Percentiles rank a stretch among this genome's conserved stretches.
phyloP scores from a whole-genome alignment of 35 echinoderm and acorn worm species.

The Strongylocentrotus purpuratus region DNA sequence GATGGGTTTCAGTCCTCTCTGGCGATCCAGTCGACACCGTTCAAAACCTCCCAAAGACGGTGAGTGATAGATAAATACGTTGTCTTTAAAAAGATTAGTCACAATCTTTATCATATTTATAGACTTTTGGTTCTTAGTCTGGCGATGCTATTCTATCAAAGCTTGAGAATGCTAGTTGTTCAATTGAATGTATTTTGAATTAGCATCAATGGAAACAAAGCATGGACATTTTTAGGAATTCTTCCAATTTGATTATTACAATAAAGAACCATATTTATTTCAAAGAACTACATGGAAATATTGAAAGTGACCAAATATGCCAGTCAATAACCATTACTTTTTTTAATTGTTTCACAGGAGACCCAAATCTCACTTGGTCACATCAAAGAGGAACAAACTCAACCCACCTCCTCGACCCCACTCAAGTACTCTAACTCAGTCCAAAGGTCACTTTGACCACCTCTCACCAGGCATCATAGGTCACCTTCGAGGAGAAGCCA shows the following conservation, averaged over 20 bases:
- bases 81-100: too few relatives aligned
- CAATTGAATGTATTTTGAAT: too few relatives aligned
- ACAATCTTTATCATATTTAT: too few relatives aligned
- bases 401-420: slow-evolving; percentile 50
- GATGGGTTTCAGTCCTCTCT: slow-evolving; percentile 8
- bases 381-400: slow-evolving; percentile 42
- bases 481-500: slow-evolving; percentile 21
- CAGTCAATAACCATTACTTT: neutral
- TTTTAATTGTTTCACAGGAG: slow-evolving; percentile 51
- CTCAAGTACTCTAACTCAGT: slow-evolving; percentile 5
- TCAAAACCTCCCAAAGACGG: slow-evolving; percentile 7
- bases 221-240: too few relatives aligned
- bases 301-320: too few relatives aligned
- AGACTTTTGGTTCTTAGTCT: too few relatives aligned
- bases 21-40: slow-evolving; percentile 57
- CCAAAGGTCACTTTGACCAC: slow-evolving; percentile 51
- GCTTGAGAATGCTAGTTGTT: too few relatives aligned
- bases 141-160: too few relatives aligned
- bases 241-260: too few relatives aligned
- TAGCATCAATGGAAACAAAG: too few relatives aligned
- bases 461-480: slow-evolving; percentile 78
- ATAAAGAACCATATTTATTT: too few relatives aligned
- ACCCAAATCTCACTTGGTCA: slow-evolving; percentile 50
- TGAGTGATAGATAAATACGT: neutral
- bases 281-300: too few relatives aligned